phyloP scores from a whole-genome alignment of 2,888 invertebrate species.

The Dynastes hyllus region DNA sequence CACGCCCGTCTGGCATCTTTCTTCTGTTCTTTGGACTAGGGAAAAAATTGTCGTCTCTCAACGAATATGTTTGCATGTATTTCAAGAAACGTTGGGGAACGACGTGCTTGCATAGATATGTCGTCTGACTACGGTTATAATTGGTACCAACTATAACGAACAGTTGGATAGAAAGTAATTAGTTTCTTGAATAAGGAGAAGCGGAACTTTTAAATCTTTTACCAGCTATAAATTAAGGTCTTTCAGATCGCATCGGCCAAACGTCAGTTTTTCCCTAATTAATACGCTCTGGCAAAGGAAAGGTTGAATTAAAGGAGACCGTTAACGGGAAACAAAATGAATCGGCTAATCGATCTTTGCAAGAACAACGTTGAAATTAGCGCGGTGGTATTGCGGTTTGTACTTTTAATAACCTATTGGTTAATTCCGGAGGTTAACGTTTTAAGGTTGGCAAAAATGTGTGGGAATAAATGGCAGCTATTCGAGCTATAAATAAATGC shows the following conservation, averaged over 20 bases:
- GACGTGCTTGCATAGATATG: constrained; percentile 5
- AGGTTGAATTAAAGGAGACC: background rate
- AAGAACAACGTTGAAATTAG: too few species aligned
- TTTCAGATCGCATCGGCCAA: background rate
- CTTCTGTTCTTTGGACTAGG: constrained; percentile 25
- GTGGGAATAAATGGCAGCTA: too few species aligned
- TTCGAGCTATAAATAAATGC: too few species aligned
- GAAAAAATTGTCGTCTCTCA: constrained; percentile 41
- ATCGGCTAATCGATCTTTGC: constrained; percentile 1
- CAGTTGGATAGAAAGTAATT: constrained; percentile 10
- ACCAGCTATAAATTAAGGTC: constrained; percentile 14
- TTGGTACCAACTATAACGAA: background rate
- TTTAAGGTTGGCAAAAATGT: too few species aligned
- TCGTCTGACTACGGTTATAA: constrained; percentile 19
- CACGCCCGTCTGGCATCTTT: constrained; percentile 31
- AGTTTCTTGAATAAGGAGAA: background rate
- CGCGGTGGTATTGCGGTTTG: too few species aligned
- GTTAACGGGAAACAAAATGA: background rate
- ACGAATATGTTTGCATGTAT: constrained; percentile 32
- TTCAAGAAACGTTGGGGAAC: background rate
- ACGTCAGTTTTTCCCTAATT: constrained; percentile 21
- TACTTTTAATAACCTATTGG: too few species aligned
- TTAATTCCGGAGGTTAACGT: too few species aligned
- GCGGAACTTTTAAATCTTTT: constrained; percentile 14
- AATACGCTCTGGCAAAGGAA: constrained; percentile 3